Conservation (phyloP, 1,140 invertebrate genomes). For the Bilobella aurantiaca region DNA sequence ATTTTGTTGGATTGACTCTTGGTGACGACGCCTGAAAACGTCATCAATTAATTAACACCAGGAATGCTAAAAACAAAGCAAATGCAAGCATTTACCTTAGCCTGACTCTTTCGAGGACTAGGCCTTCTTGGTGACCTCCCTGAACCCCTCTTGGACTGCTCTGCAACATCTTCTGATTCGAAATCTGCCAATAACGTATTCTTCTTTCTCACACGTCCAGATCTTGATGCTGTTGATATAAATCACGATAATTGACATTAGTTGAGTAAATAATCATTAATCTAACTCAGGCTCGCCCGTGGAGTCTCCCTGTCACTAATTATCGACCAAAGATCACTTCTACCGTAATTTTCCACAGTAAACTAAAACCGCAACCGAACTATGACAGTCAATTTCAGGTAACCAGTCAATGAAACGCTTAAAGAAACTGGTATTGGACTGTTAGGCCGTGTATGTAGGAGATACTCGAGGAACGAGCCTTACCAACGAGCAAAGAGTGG, state of each 20-base stretch:
- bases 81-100: background rate
- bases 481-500: no score
- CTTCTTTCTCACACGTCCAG: constrained; percentile 33
- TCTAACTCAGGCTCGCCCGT: background rate
- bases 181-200: constrained; percentile 29
- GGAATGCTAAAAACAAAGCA: background rate
- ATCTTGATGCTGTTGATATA: constrained; percentile 18
- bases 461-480: no score
- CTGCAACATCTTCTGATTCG: constrained; percentile 29
- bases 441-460: no score
- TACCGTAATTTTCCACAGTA: no score
- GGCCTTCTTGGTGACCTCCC: constrained; percentile 15
- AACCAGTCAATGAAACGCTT: no score
- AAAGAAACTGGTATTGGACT: no score
- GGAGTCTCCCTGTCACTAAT: no score
- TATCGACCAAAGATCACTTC: no score
- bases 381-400: background rate
- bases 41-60: background rate
- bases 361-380: background rate
- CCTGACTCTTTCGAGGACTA: constrained; percentile 9
- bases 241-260: background rate
- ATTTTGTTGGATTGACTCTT: constrained; percentile 1
- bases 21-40: background rate
- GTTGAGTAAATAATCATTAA: background rate
- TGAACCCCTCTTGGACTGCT: constrained; percentile 13